Percentiles rank a stretch among this genome's conserved stretches.
Conservation (phyloP, 2,888 invertebrate genomes). For the Caenorhabditis japonica region DNA sequence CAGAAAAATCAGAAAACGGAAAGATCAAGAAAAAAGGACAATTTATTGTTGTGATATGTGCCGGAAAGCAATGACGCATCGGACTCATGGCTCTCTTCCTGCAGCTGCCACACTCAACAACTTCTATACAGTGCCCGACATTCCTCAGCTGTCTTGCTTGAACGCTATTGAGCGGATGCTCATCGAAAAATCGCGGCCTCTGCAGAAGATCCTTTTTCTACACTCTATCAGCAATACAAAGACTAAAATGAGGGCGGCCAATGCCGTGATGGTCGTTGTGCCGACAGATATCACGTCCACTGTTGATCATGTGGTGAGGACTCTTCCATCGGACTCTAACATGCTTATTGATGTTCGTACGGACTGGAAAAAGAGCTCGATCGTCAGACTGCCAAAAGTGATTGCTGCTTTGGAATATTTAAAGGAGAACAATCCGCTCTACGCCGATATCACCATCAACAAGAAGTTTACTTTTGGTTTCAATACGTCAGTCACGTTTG, state of each 20-base stretch:
- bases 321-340: conserved; percentile 6
- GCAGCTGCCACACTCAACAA: no score
- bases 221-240: background rate
- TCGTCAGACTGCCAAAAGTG: conserved; percentile 10
- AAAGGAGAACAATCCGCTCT: conserved; percentile 14
- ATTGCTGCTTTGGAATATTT: conserved; percentile 14
- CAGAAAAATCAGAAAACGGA: no score
- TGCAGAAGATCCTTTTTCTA: background rate
- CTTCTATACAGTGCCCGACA: no score
- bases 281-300: conserved; percentile 19
- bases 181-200: background rate
- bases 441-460: conserved; percentile 18
- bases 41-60: no score
- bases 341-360: background rate
- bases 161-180: background rate
- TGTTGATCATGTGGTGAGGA: conserved; percentile 25
- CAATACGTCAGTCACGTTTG: no score
- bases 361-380: background rate
- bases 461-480: no score
- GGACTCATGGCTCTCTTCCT: no score
- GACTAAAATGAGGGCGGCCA: conserved; percentile 6
- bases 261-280: background rate
- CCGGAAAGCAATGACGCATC: no score
- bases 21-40: no score
- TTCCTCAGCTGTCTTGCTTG: no score